Base-by-base conservation (phyloP, 2,888 invertebrate species). In the Lumbricus terrestris region DNA sequence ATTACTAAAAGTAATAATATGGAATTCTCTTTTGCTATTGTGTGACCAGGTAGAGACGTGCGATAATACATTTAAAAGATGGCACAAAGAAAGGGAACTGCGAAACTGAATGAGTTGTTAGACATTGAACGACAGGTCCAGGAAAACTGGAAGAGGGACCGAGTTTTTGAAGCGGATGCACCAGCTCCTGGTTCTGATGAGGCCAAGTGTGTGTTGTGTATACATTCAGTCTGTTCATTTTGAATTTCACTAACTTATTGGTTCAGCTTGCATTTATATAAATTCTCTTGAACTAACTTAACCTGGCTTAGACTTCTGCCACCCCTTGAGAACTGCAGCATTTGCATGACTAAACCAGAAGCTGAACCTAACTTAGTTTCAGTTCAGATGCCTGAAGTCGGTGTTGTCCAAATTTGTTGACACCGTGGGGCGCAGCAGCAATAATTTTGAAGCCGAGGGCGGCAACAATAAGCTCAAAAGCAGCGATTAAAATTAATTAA, bases 21-120 rank as follows among this genome's bases (percentile, higher is more conserved):
- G 69, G 11, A 29, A 69, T 54, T 54, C 54, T 54, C 29, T 54
- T 54, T 69, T 69, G n/a, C n/a, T 29, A 69, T 69, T 69, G 69
- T 69, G n/a, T 69, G 69, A 69, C 69, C 69, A 69, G 69, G 69
- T 69, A n/a, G n/a, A 69, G 29, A n/a, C n/a, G 69, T 54, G 54
- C n/a, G n/a, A 69, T 29, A 69, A 69, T 29, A 69, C 29, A n/a
- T 69, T 69, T 29, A n/a, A n/a, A 85, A 35, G 23, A 85, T 85
- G 85, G 35, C 89, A 29, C 90, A 89, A 69, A 93, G 98, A 88
- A 99, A 99, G 95, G 98, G 98, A 88, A 98, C 98, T n/a, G 98
- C 97, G 93, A 99, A 99, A 95, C 97, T 99, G 83, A 97, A 97
- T 94, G 98, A 97, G 94, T 96, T 99, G 13, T 97, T 97, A 95